Conservation (phyloP, 2,888 invertebrate species). For the Ernsta delagoae region DNA sequence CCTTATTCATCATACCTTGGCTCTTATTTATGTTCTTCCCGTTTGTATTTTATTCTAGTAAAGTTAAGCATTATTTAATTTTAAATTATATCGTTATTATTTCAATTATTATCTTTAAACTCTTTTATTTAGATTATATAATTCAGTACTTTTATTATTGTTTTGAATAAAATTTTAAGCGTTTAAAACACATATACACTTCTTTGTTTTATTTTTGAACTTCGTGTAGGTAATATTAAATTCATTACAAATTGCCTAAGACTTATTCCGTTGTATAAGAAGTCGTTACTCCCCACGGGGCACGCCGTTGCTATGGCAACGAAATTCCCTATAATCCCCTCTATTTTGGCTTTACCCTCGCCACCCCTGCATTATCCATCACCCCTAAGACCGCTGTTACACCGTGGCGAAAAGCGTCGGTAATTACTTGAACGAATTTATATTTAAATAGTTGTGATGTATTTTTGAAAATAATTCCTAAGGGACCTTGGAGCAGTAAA, state of each 20-base stretch:
- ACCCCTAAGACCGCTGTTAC: conserved; percentile 51
- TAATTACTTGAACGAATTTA: conserved; percentile 21
- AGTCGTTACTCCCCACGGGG: conserved; percentile 48
- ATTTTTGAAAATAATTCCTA: conserved; percentile 5
- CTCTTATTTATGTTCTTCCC: too few relatives aligned
- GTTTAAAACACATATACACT: neutral
- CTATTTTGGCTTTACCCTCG: conserved; percentile 62
- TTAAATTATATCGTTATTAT: neutral
- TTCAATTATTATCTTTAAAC: too few relatives aligned
- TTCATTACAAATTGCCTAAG: conserved; percentile 6
- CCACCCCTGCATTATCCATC: conserved; percentile 55
- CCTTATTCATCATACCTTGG: too few relatives aligned
- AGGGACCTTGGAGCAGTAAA: neutral
- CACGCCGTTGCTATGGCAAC: conserved; percentile 65
- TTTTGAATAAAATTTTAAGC: neutral
- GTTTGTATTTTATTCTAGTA: too few relatives aligned
- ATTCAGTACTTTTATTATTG: neutral
- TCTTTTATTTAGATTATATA: too few relatives aligned
- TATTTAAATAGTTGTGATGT: conserved; percentile 15
- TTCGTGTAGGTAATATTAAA: neutral
- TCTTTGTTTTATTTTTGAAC: neutral
- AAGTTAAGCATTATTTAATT: too few relatives aligned
- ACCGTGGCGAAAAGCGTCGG: conserved; percentile 50
- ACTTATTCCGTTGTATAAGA: conserved; percentile 62
- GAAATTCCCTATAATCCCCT: conserved; percentile 74